Evolutionary conservation across 1,140 invertebrate genomes (phyloP).

Genomic region (Cydia amplana): DNA sequence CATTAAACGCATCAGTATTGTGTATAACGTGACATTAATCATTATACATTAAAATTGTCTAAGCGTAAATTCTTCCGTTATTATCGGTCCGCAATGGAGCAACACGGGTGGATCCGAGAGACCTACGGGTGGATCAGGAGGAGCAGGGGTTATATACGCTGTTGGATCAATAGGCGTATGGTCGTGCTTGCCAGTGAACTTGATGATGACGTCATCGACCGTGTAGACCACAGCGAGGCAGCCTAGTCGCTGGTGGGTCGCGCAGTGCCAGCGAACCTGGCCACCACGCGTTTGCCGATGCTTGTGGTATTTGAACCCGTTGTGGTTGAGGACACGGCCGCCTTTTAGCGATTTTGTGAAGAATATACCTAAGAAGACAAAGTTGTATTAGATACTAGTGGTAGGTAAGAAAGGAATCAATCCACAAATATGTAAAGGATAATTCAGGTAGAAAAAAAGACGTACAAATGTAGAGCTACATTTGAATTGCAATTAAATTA

Average conservation of each 20-base stretch:
- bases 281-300: conserved; percentile 42
- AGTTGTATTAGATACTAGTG: neutral
- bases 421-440: too few species aligned
- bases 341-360: conserved; percentile 47
- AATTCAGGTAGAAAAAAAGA: too few species aligned
- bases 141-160: neutral
- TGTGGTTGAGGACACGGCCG: conserved; percentile 40
- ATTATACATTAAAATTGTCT: too few species aligned
- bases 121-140: neutral
- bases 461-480: too few species aligned
- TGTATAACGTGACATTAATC: too few species aligned
- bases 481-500: too few species aligned
- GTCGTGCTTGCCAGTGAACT: conserved; percentile 33
- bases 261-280: conserved; percentile 53
- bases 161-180: conserved; percentile 10
- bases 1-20: too few species aligned
- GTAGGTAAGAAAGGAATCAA: too few species aligned
- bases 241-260: conserved; percentile 46
- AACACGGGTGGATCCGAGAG: neutral
- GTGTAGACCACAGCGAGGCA: conserved; percentile 51
- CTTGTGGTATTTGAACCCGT: conserved; percentile 47
- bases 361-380: conserved; percentile 41
- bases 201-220: conserved; percentile 41
- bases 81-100: neutral
- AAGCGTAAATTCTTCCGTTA: neutral